A percentile compares a stretch with the other conserved stretches of the same genome.
Conservation (phyloP, 2,888 invertebrate species). For the Pimpla rufipes region DNA sequence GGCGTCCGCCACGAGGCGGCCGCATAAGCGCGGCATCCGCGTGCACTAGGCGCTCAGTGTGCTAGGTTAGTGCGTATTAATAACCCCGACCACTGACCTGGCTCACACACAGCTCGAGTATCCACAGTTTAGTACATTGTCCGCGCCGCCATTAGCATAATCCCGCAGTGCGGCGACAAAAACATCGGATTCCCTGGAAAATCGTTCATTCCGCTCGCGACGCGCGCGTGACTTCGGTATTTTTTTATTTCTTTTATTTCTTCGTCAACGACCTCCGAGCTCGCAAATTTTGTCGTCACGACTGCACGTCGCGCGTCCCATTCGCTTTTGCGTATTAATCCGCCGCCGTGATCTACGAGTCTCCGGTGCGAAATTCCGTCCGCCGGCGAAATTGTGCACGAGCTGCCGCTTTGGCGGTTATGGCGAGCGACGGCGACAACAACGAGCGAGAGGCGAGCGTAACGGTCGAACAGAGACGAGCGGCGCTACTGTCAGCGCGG, state of each 20-base stretch:
- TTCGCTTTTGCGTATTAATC: conserved; percentile 21
- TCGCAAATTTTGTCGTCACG: too few relatives aligned
- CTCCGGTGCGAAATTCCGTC: neutral
- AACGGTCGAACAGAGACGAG: conserved; percentile 7
- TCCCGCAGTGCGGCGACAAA: conserved; percentile 30
- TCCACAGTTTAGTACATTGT: conserved; percentile 15
- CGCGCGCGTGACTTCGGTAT: too few relatives aligned
- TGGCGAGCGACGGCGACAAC: neutral
- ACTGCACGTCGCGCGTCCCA: neutral
- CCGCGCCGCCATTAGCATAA: conserved; percentile 20
- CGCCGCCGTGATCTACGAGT: conserved; percentile 26
- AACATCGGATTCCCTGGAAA: neutral
- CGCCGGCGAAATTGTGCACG: conserved; percentile 3
- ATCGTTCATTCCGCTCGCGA: neutral
- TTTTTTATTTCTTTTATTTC: too few relatives aligned
- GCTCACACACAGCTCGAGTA: conserved; percentile 40
- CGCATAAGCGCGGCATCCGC: conserved; percentile 50
- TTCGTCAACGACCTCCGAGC: too few relatives aligned
- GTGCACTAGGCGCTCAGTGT: conserved; percentile 59
- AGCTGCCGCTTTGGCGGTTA: neutral
- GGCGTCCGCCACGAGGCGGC: conserved; percentile 54
- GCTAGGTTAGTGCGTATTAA: conserved; percentile 69
- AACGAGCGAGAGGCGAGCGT: neutral
- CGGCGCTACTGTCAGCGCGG: conserved; percentile 52
- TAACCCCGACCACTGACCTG: conserved; percentile 69